phyloP scores from a whole-genome alignment of 2,888 invertebrate species.

The Elegia similella region DNA sequence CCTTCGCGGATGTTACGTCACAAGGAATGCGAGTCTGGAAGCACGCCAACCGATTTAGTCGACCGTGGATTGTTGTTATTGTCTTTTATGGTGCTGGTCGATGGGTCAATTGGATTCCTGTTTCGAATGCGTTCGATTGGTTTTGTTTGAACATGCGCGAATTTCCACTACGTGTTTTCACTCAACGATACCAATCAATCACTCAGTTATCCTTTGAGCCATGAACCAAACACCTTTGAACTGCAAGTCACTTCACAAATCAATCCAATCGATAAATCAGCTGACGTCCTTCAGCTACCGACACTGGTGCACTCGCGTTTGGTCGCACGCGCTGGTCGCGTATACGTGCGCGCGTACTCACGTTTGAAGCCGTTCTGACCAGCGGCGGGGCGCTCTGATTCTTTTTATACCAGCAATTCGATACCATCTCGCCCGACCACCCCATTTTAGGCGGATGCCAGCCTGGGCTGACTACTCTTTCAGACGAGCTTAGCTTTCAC shows the following conservation, averaged over 20 bases:
- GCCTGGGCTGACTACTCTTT: conserved; percentile 67
- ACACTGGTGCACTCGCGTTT: conserved; percentile 60
- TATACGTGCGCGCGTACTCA: conserved; percentile 85
- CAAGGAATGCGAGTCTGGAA: conserved; percentile 68
- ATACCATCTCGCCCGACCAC: conserved; percentile 82
- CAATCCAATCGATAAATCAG: conserved; percentile 68
- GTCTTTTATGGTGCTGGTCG: conserved; percentile 77
- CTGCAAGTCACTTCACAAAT: conserved; percentile 61
- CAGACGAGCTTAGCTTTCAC: conserved; percentile 79
- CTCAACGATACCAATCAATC: conserved; percentile 26
- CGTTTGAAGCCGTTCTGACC: conserved; percentile 99
- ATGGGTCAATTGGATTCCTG: conserved; percentile 53
- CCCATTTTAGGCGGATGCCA: conserved; percentile 81
- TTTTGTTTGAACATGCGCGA: not conserved
- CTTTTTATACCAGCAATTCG: conserved; percentile 92
- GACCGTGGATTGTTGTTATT: conserved; percentile 69
- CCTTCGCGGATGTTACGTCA: conserved; percentile 79
- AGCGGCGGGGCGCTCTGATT: conserved; percentile 85
- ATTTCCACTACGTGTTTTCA: not conserved
- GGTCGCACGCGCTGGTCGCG: conserved; percentile 46
- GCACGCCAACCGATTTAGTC: conserved; percentile 71
- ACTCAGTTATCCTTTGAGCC: conserved; percentile 36
- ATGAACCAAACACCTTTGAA: conserved; percentile 46
- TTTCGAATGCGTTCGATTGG: conserved; percentile 21
- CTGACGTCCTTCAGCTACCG: conserved; percentile 48